These are phyloP conservation scores for Chitala chitala DNA, from an alignment of 2,113 vertebrate species.

Conservation along the genomic window DNA sequence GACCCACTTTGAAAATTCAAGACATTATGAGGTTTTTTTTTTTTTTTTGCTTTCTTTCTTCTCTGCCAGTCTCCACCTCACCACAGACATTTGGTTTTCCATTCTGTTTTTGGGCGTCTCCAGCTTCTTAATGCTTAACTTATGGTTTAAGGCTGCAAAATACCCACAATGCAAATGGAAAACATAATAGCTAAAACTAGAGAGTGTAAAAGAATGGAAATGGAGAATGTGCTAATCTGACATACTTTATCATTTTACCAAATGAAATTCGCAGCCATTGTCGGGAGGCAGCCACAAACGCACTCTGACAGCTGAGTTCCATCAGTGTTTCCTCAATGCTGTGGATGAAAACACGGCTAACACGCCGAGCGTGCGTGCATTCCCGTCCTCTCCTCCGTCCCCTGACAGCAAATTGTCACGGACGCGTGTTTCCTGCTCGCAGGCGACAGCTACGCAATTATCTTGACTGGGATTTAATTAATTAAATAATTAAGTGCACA, in stretches of 20 bases:
- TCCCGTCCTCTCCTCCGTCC: not conserved
- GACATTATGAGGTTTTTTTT: too few relatives aligned
- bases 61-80: too few relatives aligned
- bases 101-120: too few relatives aligned
- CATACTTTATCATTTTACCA: not conserved
- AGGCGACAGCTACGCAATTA: not conserved
- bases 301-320: not conserved
- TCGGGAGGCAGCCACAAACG: not conserved
- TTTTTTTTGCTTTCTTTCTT: too few relatives aligned
- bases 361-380: not conserved
- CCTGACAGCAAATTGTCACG: too few relatives aligned
- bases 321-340: not conserved
- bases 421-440: too few relatives aligned
- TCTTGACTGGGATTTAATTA: not conserved
- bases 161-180: constrained; percentile 24
- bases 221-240: not conserved
- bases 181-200: not conserved
- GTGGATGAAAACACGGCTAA: not conserved
- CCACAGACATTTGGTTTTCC: too few relatives aligned
- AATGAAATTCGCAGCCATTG: not conserved
- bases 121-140: too few relatives aligned
- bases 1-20: too few relatives aligned
- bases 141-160: too few relatives aligned
- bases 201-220: not conserved
- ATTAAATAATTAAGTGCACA: not conserved